These are phyloP conservation scores for Lasius fuliginosus DNA, from an alignment of 2,888 invertebrate species.

Conservation along the genomic window DNA sequence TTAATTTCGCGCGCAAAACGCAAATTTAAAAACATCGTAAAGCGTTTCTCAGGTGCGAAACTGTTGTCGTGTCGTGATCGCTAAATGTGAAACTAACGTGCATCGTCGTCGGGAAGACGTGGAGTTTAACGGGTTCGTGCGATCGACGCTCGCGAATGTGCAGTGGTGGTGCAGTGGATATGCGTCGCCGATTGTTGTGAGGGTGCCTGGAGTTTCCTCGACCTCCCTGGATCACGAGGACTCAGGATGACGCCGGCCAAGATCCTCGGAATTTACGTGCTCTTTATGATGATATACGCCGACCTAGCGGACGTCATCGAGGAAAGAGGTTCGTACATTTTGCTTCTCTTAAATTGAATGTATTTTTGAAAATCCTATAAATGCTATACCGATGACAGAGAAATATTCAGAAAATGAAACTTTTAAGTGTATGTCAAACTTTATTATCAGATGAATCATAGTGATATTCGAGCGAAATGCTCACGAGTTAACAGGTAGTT, in stretches of 20 bases:
- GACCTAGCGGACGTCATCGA: constrained; percentile 80
- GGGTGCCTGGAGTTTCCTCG: constrained; percentile 68
- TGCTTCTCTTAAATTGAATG: constrained; percentile 1
- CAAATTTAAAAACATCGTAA: background rate
- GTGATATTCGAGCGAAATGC: background rate
- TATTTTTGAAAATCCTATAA: background rate
- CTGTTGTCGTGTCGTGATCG: constrained; percentile 7
- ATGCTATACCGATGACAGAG: background rate
- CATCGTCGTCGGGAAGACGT: background rate
- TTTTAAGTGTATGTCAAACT: background rate
- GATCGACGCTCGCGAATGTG: constrained; percentile 47
- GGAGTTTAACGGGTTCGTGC: constrained; percentile 23
- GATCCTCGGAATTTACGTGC: constrained; percentile 72
- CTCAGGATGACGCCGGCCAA: constrained; percentile 79
- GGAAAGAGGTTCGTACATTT: constrained; percentile 81
- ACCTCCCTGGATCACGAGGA: constrained; percentile 68
- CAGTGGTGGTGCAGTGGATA: constrained; percentile 79
- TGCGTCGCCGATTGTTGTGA: constrained; percentile 81
- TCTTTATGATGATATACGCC: constrained; percentile 65
- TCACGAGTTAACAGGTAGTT: background rate
- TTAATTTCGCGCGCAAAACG: background rate
- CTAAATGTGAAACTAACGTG: constrained; percentile 36
- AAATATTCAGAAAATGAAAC: background rate
- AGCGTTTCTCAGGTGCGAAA: background rate
- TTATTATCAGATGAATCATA: background rate